Base-by-base conservation (phyloP, 2,113 vertebrate genomes). In the Scophthalmus maximus region DNA sequence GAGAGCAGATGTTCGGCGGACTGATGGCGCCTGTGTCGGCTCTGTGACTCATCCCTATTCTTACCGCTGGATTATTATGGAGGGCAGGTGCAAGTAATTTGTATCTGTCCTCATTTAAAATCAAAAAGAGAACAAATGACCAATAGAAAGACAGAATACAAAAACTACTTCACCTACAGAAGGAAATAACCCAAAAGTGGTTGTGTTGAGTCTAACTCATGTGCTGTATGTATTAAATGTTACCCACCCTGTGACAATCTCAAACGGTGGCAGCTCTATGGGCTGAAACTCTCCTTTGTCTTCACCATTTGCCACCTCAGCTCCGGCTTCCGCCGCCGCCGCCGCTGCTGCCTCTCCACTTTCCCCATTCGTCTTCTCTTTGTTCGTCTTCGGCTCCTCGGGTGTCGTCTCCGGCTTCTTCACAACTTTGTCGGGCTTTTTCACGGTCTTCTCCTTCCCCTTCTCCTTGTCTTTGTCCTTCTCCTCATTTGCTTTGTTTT, bases 241-340 rank as follows among this genome's bases (percentile, higher is more conserved):
- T 62, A 85, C 95, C 92, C 90, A 98, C 97, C 97, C 97, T 38
- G 92, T 92, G 71, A 98, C 92, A 34, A 98, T 96, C 87, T 99
- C 96, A 81, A 98, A 98, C 0, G 96, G 97, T 0, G 96, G 96
- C 82, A 98, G 92, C 26, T 98, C 95, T 20, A 94, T 91, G 18
- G 93, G 92, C 68, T 92, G 63, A 70, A 88, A 92, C 66, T 93
- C 93, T 44, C 88, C 90, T 51, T 89, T 92, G 82, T 88, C 90
- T 34, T 91, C 89, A 26, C 5, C 72, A 20, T 56, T 69, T 8
- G 78, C 81, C 0, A 73, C 56, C n/a, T n/a, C n/a, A n/a, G n/a
- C n/a, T n/a, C n/a, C n/a, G n/a, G n/a, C n/a, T n/a, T n/a, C n/a
- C n/a, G n/a, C 30, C 78, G 47, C 47, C 20, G 1, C 47, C 23